phyloP scores from a whole-genome alignment of 2,113 vertebrate genomes.

The Loxodonta africana region DNA sequence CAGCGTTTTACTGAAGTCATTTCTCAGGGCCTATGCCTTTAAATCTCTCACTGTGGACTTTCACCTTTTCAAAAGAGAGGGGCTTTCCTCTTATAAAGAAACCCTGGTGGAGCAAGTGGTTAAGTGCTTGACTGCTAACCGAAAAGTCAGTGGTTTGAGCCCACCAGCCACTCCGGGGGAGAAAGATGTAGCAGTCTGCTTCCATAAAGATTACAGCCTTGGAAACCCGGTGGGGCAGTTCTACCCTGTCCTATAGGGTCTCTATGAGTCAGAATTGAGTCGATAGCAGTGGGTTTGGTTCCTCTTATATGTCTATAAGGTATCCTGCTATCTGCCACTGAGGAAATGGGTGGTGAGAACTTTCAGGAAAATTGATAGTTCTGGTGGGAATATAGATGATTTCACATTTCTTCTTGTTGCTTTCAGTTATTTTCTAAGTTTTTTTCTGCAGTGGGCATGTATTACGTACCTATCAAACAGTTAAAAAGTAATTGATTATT shows the following conservation, averaged over 20 bases:
- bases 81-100: not conserved
- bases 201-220: too few relatives aligned
- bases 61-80: not conserved
- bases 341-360: not conserved
- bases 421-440: not conserved
- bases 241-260: too few relatives aligned
- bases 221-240: too few relatives aligned
- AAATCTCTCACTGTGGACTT: too few relatives aligned
- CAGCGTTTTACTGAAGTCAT: too few relatives aligned
- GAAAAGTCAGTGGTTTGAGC: too few relatives aligned
- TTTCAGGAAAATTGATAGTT: not conserved
- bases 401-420: not conserved
- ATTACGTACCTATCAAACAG: not conserved
- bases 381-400: not conserved
- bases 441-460: not conserved
- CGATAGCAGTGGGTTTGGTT: not conserved
- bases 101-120: too few relatives aligned
- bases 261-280: too few relatives aligned
- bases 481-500: conserved; percentile 8
- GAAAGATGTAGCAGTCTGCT: too few relatives aligned
- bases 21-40: too few relatives aligned
- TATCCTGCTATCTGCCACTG: not conserved
- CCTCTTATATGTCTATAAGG: not conserved
- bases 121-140: too few relatives aligned
- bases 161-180: too few relatives aligned